Evolutionary conservation across 2,888 invertebrate species (phyloP).

Genomic region (Sesia bembeciformis): DNA sequence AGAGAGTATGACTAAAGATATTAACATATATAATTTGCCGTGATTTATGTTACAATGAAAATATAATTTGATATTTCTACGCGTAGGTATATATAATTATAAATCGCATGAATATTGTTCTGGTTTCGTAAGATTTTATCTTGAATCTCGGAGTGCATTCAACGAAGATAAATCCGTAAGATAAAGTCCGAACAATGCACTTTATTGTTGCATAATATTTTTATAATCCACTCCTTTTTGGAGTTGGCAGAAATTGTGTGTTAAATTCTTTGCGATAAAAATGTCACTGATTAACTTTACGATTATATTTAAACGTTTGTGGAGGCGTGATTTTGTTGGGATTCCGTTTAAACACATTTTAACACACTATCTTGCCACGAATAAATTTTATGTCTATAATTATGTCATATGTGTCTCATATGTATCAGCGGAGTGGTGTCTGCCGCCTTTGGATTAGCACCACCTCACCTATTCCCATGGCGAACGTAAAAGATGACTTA

Average conservation of each 20-base stretch:
- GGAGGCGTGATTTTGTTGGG: too few species aligned
- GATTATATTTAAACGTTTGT: background rate
- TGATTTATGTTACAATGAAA: slow-evolving; percentile 7
- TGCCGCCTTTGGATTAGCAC: too few species aligned
- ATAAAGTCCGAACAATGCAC: slow-evolving; percentile 29
- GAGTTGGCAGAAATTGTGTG: background rate
- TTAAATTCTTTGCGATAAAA: background rate
- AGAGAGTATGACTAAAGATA: too few species aligned
- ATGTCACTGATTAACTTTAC: background rate
- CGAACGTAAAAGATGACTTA: too few species aligned
- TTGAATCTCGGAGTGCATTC: slow-evolving; percentile 17
- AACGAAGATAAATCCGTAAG: slow-evolving; percentile 19
- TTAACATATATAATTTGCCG: background rate
- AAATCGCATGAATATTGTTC: slow-evolving; percentile 13
- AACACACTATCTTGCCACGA: too few species aligned
- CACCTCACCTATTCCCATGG: too few species aligned
- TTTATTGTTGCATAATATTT: slow-evolving; percentile 26
- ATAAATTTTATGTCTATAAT: too few species aligned
- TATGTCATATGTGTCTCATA: too few species aligned
- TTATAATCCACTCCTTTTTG: background rate
- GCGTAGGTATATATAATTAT: background rate
- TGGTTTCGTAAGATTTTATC: slow-evolving; percentile 27
- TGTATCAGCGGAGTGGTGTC: too few species aligned
- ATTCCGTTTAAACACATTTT: too few species aligned
- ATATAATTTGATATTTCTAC: background rate